Percentiles rank a stretch among this genome's conserved stretches.
These are phyloP conservation scores for Carcinoscorpius rotundicauda DNA, from an alignment of 1,140 invertebrate species.

Conservation along the genomic window DNA sequence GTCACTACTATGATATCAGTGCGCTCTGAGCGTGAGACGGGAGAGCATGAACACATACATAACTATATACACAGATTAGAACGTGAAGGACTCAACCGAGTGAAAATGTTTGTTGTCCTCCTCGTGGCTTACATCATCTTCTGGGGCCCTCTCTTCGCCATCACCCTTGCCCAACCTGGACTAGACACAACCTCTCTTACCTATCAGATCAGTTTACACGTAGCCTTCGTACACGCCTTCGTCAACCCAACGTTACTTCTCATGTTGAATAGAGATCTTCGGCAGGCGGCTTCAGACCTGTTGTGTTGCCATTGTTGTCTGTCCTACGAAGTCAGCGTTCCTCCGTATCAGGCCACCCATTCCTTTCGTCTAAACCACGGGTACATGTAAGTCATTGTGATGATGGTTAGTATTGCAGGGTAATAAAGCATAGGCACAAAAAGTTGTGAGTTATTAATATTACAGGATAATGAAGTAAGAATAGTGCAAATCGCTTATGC, in stretches of 20 bases:
- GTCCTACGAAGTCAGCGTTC: not conserved
- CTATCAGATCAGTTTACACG: conserved; percentile 67
- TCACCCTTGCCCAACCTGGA: conserved; percentile 47
- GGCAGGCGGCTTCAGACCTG: conserved; percentile 2
- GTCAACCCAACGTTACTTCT: conserved; percentile 70
- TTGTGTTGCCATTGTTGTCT: conserved; percentile 8
- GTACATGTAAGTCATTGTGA: conserved; percentile 10
- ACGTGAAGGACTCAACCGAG: conserved; percentile 45
- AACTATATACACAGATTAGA: conserved; percentile 63
- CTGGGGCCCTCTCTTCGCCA: conserved; percentile 75
- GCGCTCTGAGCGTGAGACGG: conserved; percentile 21
- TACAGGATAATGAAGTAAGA: too few species aligned
- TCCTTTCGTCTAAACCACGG: conserved; percentile 7
- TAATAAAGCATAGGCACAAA: too few species aligned
- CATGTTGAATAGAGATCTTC: conserved; percentile 44
- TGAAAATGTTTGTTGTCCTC: conserved; percentile 72
- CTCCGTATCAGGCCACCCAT: conserved; percentile 3
- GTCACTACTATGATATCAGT: conserved; percentile 59
- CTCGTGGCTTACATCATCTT: conserved; percentile 69
- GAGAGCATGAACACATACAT: conserved; percentile 43
- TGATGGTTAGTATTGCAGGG: too few species aligned
- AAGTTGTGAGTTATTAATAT: too few species aligned
- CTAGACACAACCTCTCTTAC: conserved; percentile 12
- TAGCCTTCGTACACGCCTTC: conserved; percentile 74
- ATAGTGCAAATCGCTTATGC: too few species aligned